Conservation (phyloP, 92 coral and sea anemone genomes). For the Ricordea florida region DNA sequence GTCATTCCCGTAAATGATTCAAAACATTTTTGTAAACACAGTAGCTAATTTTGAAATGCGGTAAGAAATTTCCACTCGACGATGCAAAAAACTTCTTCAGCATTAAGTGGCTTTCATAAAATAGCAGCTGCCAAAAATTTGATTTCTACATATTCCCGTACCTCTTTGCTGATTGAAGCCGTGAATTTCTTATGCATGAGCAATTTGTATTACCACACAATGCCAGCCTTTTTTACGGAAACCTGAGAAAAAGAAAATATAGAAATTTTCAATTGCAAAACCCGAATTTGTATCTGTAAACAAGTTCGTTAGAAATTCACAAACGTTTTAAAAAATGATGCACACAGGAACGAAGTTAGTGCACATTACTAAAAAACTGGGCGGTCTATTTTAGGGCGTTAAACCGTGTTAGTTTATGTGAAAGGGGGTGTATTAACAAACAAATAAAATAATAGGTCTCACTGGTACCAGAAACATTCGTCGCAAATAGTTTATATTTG, state of each 20-base stretch:
- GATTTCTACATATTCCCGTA: neutral
- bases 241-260: too few species aligned
- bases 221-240: too few species aligned
- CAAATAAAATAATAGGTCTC: neutral
- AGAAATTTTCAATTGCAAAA: too few species aligned
- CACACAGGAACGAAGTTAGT: too few species aligned
- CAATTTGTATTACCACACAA: too few species aligned
- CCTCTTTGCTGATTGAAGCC: neutral
- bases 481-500: too few species aligned
- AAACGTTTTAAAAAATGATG: too few species aligned
- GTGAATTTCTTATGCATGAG: neutral
- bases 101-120: too few species aligned
- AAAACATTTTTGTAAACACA: neutral
- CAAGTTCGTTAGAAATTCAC: too few species aligned
- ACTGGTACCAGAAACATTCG: constrained; percentile 46
- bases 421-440: neutral
- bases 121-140: neutral
- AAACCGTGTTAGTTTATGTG: neutral
- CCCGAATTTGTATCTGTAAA: too few species aligned
- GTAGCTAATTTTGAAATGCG: neutral
- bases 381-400: neutral
- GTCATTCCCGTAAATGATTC: constrained; percentile 42
- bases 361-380: neutral
- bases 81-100: neutral
- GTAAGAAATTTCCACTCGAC: neutral